Evolutionary conservation across 1,140 invertebrate genomes (phyloP), one percentile per base, ranked within the genome.

Genomic region (Achatina immaculata): DNA sequence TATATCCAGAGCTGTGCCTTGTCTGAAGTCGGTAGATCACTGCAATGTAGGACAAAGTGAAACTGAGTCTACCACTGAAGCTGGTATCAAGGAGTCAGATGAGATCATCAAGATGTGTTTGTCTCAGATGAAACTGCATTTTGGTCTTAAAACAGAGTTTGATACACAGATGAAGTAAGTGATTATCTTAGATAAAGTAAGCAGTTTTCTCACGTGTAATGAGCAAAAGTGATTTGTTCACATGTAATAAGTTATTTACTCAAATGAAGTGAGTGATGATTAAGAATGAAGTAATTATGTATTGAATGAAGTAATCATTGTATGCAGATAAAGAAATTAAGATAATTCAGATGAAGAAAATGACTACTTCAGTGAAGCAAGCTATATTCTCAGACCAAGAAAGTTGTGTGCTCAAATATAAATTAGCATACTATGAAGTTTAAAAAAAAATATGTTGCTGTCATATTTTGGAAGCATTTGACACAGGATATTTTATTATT

Each of bases 91-190:
- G 14, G 14, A 9, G 7, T 42, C 19, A 28, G 68, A 40, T 71
- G 38, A 71, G 6, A 40, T 71, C 42, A 19, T 71, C 9, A 19
- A 42, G 38, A 71, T 71, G 36, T 71, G 68, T 40, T 71, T 71
- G 68, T 42, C 36, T 28, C 68, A 71, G 6, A 19, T 42, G 1
- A 71, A 38, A 4, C 68, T 71, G 7, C 68, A 71, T 42, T 1
- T 21, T 71, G 21, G 7, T 11, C 68, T 71, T 38, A 40, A n/a
- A 28, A 19, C 24, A 9, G 68, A 71, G 68, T 71, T 71, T 71
- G 3, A 71, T 4, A 7, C 38, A 7, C 38, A 71, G 21, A 71
- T 71, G 38, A 40, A 71, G 68, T 71, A 45, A 71, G 38, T 42
- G n/a, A 66, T 48, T 19, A n/a, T n/a, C n/a, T n/a, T n/a, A n/a